These are phyloP conservation scores for Tokudaia muenninki DNA, from an alignment of 2,797 vertebrate genomes.

Conservation along the genomic window DNA sequence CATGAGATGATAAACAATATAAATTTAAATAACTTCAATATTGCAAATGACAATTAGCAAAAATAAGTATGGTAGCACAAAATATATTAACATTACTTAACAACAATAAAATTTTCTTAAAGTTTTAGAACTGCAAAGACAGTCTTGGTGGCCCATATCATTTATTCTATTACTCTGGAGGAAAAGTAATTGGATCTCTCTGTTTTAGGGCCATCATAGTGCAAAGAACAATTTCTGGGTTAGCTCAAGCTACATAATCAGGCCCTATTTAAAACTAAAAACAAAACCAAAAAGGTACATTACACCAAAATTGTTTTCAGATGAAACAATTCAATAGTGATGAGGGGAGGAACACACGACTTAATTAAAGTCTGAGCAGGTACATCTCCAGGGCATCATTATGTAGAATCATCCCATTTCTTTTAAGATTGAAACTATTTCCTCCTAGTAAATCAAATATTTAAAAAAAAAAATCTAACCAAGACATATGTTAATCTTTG, in stretches of 20 bases:
- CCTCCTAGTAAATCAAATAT: not conserved
- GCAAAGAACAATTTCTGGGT: not conserved
- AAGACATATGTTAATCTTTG: not conserved
- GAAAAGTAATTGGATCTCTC: too few relatives aligned
- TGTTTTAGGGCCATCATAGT: too few relatives aligned
- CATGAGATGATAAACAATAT: not conserved
- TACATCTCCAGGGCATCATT: not conserved
- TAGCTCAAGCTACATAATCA: too few relatives aligned
- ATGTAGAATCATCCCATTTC: not conserved
- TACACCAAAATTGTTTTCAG: not conserved
- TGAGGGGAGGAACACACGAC: fast-evolving
- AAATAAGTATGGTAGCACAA: not conserved
- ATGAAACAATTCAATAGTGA: not conserved
- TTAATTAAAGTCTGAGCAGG: not conserved
- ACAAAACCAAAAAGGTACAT: not conserved
- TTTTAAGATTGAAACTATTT: not conserved
- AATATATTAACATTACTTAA: not conserved
- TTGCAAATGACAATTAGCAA: not conserved
- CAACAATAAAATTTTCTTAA: not conserved
- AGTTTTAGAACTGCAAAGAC: not conserved
- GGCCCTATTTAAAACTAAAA: not conserved
- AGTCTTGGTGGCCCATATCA: too few relatives aligned
- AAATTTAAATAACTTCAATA: not conserved
- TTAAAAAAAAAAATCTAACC: not conserved
- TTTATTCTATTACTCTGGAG: not conserved